Percentiles rank a stretch among this genome's conserved stretches.
Conservation (phyloP, 2,797 vertebrate genomes). For the Mus minutoides region DNA sequence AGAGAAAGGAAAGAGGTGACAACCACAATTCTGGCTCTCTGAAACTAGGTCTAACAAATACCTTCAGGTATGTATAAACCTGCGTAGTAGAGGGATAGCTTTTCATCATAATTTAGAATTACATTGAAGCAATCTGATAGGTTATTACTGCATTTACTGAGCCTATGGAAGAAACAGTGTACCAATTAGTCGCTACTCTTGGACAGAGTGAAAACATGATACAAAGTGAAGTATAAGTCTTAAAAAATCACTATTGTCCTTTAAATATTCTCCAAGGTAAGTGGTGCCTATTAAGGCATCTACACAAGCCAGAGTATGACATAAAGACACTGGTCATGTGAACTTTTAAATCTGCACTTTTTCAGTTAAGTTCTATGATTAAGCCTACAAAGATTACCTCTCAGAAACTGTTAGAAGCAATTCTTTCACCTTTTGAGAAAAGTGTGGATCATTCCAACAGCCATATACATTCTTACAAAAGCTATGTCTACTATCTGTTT, state of each 20-base stretch:
- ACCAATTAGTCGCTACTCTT: constrained; percentile 54
- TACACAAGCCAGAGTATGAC: neutral
- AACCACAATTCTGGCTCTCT: constrained; percentile 10
- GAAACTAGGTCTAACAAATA: constrained; percentile 51
- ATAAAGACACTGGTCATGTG: neutral
- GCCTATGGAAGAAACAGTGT: constrained; percentile 45
- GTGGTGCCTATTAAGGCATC: neutral
- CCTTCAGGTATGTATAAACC: neutral
- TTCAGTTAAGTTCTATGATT: neutral
- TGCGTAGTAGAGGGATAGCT: neutral
- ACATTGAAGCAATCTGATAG: constrained; percentile 10
- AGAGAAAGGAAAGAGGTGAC: neutral
- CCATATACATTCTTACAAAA: neutral
- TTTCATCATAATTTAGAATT: constrained; percentile 28
- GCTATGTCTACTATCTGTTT: neutral
- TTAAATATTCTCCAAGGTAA: neutral
- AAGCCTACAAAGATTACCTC: neutral
- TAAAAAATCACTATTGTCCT: constrained; percentile 8
- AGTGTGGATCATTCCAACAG: neutral
- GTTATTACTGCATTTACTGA: constrained; percentile 57
- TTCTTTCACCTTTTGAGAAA: constrained; percentile 39
- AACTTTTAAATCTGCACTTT: neutral
- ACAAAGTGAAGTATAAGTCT: neutral
- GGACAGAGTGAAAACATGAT: neutral
- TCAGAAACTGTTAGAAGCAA: neutral